phyloP scores from a whole-genome alignment of 1,140 invertebrate genomes.

The Heliconius congener region DNA sequence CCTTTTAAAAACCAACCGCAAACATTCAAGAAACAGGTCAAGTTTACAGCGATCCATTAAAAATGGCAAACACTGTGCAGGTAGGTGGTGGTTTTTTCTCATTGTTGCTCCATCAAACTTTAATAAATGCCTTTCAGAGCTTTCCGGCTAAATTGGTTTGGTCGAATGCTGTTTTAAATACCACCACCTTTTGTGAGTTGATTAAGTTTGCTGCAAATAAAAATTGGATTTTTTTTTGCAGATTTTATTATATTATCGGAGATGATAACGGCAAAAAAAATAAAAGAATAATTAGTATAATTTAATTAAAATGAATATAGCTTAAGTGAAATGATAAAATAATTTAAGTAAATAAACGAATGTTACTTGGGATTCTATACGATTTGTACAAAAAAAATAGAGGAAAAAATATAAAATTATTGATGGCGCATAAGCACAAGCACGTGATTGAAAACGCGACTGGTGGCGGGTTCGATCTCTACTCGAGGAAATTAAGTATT shows the following conservation, averaged over 20 bases:
- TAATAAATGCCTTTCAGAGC: constrained; percentile 30
- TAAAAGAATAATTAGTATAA: not conserved
- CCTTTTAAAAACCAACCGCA: not conserved
- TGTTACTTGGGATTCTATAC: too few species aligned
- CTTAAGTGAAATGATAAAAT: too few species aligned
- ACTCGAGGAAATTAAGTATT: too few species aligned
- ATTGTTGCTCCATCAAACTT: constrained; percentile 26
- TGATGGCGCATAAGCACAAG: too few species aligned
- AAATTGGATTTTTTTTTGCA: not conserved
- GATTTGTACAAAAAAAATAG: too few species aligned
- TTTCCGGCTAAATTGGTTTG: constrained; percentile 34
- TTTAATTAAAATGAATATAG: too few species aligned
- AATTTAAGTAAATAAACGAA: too few species aligned
- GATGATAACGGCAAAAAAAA: not conserved
- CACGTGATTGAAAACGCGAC: too few species aligned
- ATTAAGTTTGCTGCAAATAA: constrained; percentile 1
- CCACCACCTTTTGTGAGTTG: not conserved
- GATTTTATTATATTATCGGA: not conserved
- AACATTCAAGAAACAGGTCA: constrained; percentile 28
- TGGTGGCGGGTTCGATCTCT: too few species aligned
- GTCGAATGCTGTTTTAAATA: constrained; percentile 24
- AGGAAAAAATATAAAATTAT: too few species aligned
- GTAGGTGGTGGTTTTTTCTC: constrained; percentile 19
- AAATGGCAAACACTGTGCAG: constrained; percentile 20
- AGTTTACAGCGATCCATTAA: constrained; percentile 25